Evolutionary conservation across 1,140 invertebrate species (phyloP).

Genomic region (Yoshiicerus persimilis): DNA sequence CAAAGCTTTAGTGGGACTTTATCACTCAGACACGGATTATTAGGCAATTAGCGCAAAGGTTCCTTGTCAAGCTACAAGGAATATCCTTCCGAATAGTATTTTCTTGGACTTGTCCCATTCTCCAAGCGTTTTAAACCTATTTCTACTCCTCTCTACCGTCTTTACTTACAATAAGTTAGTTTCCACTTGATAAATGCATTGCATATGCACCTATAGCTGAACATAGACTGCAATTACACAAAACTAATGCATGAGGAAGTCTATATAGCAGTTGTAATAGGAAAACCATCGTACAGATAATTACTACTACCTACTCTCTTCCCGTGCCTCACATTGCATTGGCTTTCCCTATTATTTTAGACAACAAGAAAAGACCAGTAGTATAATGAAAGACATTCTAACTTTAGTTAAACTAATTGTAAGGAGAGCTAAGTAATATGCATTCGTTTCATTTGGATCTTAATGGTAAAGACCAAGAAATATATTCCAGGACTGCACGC

Average conservation of each 20-base stretch:
- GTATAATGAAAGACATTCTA: not conserved
- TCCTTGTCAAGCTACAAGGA: constrained; percentile 13
- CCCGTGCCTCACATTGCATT: not conserved
- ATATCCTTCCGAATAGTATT: not conserved
- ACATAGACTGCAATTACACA: not conserved
- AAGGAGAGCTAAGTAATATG: not conserved
- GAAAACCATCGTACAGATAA: not conserved
- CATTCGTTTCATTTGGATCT: not conserved
- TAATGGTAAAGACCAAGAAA: not conserved
- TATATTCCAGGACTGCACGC: not conserved
- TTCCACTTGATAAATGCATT: not conserved
- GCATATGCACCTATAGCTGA: not conserved
- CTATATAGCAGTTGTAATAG: too few species aligned
- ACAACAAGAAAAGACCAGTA: not conserved
- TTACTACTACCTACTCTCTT: not conserved
- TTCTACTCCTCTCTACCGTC: not conserved
- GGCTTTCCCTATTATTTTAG: not conserved
- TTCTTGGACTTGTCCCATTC: not conserved
- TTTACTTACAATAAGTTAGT: not conserved
- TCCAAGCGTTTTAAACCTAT: not conserved
- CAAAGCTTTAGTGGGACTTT: constrained; percentile 37
- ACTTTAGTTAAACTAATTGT: not conserved
- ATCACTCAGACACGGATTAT: constrained; percentile 48
- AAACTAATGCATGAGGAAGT: not conserved
- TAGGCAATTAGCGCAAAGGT: constrained; percentile 45